Evolutionary conservation across 2,113 vertebrate genomes (phyloP), one percentile per base, ranked within the genome.

Genomic region (Pedetes capensis): DNA sequence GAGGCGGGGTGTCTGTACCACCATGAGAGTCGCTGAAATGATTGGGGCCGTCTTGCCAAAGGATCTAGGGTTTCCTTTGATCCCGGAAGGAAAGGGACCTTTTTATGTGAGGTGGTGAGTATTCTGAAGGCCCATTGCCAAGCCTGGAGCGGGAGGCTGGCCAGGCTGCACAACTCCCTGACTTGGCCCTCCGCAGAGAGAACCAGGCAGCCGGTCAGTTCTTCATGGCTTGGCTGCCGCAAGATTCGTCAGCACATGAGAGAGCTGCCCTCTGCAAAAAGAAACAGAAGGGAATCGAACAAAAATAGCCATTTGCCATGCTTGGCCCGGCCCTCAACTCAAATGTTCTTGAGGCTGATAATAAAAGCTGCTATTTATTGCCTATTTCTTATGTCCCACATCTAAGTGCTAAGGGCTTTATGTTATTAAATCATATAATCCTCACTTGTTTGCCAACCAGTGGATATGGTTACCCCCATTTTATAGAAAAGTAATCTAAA

Each of bases 281-380:
- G 39, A 92, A 86, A 51, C 79, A 84, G 75, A 51, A 72, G 74
- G 68, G 11, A 74, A 76, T 51, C 47, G 72, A 81, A 81, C 78
- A 91, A 71, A 94, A 96, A 87, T 53, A 80, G 42, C 12, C 87
- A 42, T 82, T 94, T 64, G 32, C 79, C 66, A 57, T 6, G 4
- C 74, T 49, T 59, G 39, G 59, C 37, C 63, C 69, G 80, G 87
- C 8, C 63, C 34, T 79, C 27, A 22, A 55, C 57, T 91, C 79
- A 57, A 94, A 83, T 75, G 57, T 80, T 86, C 89, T 75, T 89
- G 63, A 79, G 53, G 85, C 63, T 64, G 51, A 22, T 32, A 91
- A 37, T 68, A 57, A n/a, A 90, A 72, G 53, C 1, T 6, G 72
- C 44, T 90, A n/a, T 76, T 87, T 76, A 16, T 51, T 71, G 78